Evolutionary conservation across 2,113 vertebrate genomes (phyloP).

Genomic region (Crotalus horridus): DNA sequence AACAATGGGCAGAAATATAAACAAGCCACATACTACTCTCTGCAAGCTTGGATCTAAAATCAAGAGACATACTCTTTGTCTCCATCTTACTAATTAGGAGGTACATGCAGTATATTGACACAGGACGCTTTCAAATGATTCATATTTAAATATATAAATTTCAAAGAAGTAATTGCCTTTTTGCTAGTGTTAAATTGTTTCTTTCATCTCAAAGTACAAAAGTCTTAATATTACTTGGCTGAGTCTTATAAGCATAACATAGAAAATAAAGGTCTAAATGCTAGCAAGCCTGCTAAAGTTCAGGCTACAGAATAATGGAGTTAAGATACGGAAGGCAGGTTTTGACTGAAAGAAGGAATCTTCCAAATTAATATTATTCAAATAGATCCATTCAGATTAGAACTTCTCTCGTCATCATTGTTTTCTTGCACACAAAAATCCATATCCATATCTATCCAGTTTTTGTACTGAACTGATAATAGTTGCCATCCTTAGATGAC

Average conservation of each 20-base stretch:
- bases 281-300: background rate
- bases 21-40: background rate
- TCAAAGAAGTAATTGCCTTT: background rate
- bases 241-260: background rate
- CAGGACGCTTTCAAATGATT: background rate
- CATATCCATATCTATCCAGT: background rate
- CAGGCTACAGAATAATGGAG: background rate
- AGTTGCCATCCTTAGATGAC: background rate
- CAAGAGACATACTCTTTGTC: background rate
- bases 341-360: background rate
- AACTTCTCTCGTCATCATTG: background rate
- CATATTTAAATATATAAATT: background rate
- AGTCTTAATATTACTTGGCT: background rate
- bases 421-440: background rate
- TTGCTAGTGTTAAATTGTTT: background rate
- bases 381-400: background rate
- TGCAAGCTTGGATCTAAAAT: background rate
- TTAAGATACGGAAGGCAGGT: background rate
- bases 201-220: background rate
- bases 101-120: background rate
- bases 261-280: background rate
- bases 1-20: background rate
- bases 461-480: background rate
- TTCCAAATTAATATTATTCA: background rate
- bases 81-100: background rate